Percentiles rank a stretch among this genome's conserved stretches.
Evolutionary conservation across 1,140 invertebrate species (phyloP).

Genomic region (Vollenhovia emeryi): DNA sequence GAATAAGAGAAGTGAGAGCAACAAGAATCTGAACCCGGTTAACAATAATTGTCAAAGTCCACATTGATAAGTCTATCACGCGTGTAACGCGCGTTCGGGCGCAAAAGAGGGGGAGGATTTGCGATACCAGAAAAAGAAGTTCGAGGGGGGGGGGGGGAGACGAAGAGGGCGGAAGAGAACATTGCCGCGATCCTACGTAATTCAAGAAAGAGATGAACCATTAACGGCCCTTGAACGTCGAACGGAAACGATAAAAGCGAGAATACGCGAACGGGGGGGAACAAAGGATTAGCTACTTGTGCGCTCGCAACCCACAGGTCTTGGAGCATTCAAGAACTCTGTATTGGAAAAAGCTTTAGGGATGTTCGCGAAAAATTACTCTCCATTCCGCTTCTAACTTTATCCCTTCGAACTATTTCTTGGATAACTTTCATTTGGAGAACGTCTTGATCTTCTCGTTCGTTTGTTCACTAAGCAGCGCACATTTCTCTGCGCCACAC

Average conservation of each 20-base stretch:
- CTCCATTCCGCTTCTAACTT: not conserved
- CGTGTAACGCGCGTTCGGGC: not conserved
- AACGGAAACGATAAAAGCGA: not conserved
- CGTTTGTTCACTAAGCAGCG: too few relatives aligned
- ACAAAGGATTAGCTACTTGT: not conserved
- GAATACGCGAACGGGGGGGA: not conserved
- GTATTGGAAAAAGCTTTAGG: not conserved
- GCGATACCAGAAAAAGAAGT: not conserved
- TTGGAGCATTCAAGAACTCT: not conserved
- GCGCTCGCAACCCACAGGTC: not conserved
- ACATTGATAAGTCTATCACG: slow-evolving; percentile 40
- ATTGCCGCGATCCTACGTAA: not conserved
- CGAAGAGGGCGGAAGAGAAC: not conserved
- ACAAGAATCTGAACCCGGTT: not conserved
- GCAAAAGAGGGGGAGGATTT: not conserved
- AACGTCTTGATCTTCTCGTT: too few relatives aligned
- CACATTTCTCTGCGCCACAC: too few relatives aligned
- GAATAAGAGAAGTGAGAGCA: not conserved
- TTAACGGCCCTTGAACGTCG: not conserved
- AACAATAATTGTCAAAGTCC: slow-evolving; percentile 62
- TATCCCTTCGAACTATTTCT: not conserved
- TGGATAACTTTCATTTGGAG: too few relatives aligned
- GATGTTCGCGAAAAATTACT: not conserved
- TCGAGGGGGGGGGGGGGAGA: not conserved
- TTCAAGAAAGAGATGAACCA: slow-evolving; percentile 4